Percentiles rank a stretch among this genome's conserved stretches.
phyloP scores from a whole-genome alignment of 2,113 vertebrate species.

The Litocranius walleri region DNA sequence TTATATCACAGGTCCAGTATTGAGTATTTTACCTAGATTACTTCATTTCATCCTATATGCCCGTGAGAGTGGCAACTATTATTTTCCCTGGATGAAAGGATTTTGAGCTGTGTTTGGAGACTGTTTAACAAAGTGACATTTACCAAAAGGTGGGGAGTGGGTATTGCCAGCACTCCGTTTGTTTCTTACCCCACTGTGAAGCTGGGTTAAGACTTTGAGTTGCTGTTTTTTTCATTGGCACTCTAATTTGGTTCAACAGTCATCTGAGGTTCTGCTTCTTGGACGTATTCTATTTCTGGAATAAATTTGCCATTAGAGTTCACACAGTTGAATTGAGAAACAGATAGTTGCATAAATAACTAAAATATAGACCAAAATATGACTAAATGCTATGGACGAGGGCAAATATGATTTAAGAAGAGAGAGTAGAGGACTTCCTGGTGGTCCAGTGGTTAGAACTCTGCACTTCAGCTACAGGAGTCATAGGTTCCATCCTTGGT shows the following conservation, averaged over 20 bases:
- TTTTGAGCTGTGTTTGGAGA: background rate
- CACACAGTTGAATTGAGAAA: background rate
- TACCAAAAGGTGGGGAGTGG: background rate
- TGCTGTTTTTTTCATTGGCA: background rate
- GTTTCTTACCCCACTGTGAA: background rate
- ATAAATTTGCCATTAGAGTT: background rate
- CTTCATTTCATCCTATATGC: background rate
- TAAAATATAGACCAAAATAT: background rate
- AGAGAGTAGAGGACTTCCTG: background rate
- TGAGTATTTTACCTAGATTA: background rate
- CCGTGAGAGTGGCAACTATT: background rate
- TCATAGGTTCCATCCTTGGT: background rate
- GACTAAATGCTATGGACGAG: background rate
- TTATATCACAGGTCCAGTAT: background rate
- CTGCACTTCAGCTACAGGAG: background rate
- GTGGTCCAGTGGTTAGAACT: background rate
- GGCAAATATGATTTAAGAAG: background rate
- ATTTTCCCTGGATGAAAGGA: background rate
- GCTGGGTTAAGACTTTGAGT: background rate
- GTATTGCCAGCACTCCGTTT: background rate
- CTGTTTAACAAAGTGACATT: background rate
- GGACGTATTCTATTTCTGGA: background rate
- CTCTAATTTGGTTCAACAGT: conserved; percentile 21
- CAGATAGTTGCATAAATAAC: conserved; percentile 29
- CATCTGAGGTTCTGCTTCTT: background rate